Base-by-base conservation (phyloP, 2,113 vertebrate genomes). In the Sceloporus tristichus region DNA sequence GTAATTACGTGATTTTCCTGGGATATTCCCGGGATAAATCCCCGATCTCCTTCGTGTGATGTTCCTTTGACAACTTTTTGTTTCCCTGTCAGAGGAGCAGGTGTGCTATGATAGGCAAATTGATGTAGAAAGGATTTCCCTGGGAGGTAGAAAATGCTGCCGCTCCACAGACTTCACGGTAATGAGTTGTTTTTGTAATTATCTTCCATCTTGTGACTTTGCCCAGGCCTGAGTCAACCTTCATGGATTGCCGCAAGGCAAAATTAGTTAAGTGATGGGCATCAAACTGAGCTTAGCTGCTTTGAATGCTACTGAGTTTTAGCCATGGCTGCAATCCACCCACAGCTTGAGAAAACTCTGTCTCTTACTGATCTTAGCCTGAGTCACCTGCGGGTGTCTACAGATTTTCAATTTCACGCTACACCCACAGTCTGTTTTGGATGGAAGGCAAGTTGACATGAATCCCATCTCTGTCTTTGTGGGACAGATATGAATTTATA, bases 341-440 rank as follows among this genome's bases (percentile, higher is more conserved):
- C 84, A 78, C 74, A 23, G 27, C 40, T 65, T 68, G 21, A 56
- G 62, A n/a, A 40, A 27, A n/a, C 8, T 80, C 66, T 53, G 6
- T 29, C n/a, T 62, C 48, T 73, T 19, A 18, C 56, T 76, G 53
- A 25, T 29, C 73, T 76, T 42, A 9, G 14, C 23, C 34, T 27
- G 74, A 29, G 56, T 77, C 74, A 66, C 66, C 59, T 23, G 27
- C 53, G 9, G 59, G 48, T 9, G 40, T 65, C 40, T 66, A 13
- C 74, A 66, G 56, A 77, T 48, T 21, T 65, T 56, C 38, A 66
- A 66, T 78, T 85, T 78, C 84, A 85, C 34, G 59, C 38, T 66
- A 9, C 76, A 10, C 25, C 59, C 59, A 48, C 59, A 85, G 11
- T 14, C 9, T 5, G 9, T 71, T 68, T 85, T 77, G 23, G 54